phyloP scores from a whole-genome alignment of 2,797 vertebrate genomes.

The Lates japonicus region DNA sequence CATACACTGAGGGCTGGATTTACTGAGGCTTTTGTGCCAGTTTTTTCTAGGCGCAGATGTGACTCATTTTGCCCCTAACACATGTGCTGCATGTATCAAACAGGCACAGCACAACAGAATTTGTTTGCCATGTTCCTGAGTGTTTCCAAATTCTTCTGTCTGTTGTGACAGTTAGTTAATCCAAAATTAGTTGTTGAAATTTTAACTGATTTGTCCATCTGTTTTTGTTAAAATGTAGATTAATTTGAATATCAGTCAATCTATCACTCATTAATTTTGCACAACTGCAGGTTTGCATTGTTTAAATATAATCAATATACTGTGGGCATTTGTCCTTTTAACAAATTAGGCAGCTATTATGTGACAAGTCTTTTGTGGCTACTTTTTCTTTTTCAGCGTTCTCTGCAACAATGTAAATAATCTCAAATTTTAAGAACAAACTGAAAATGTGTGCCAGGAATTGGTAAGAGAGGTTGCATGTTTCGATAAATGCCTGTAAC shows the following conservation, averaged over 20 bases:
- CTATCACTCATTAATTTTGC: neutral
- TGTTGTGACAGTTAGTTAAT: neutral
- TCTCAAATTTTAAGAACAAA: neutral
- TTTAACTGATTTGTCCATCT: neutral
- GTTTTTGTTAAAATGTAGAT: too few species aligned
- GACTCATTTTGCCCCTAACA: constrained; percentile 12
- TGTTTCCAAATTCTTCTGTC: neutral
- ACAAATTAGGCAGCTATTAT: neutral
- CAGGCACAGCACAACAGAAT: neutral
- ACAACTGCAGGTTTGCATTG: neutral
- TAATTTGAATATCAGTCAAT: neutral
- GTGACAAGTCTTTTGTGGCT: neutral
- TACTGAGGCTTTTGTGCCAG: neutral
- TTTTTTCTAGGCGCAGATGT: neutral
- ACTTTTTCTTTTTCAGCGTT: neutral
- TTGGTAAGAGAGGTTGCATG: neutral
- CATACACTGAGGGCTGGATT: neutral
- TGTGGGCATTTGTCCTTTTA: neutral
- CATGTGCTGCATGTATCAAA: neutral
- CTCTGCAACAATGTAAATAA: neutral
- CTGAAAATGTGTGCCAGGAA: neutral
- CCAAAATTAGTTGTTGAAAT: neutral
- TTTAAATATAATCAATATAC: neutral
- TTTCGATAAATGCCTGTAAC: neutral
- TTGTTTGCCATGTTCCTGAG: neutral